Base-by-base conservation (phyloP, 2,888 invertebrate species). In the Malthinus seriepunctatus region DNA sequence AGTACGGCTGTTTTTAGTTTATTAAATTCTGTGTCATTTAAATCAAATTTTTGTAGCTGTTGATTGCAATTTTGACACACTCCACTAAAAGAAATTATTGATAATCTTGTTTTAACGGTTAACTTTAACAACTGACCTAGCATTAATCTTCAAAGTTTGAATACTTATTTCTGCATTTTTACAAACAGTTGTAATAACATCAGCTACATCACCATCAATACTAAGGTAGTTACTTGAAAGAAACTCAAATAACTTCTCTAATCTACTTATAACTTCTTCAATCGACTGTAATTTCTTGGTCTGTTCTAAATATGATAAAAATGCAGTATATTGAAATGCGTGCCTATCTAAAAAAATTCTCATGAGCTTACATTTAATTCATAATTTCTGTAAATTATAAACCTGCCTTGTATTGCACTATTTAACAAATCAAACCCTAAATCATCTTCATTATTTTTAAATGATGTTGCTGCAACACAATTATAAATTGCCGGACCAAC, bases 1-100 rank as follows among this genome's bases (percentile, higher is more conserved):
- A 90, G 79, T 60, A 93, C 83, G 53, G 81, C 80, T n/a, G 80
- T 66, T 56, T 85, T 84, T 32, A 95, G 76, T 31, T 73, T 67
- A 0, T 78, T 62, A 73, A 90, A 93, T 71, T 93, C 89, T 14
- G 83, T 78, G 11, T 82, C 69, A 1, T 81, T 80, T 34, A 93
- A 70, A 33, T 79, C 73, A 39, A 85, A 76, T 51, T 78, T 73
- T 8, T 81, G 70, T 62, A 93, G 76, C 31, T 71, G 71, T 14
- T 79, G 69, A 0, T 78, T 75, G 71, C 93, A 93, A 23, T 71
- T 72, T 0, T 63, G 66, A 73, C 93, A 93, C 44, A 79, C 72
- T 3, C 89, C 90, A 64, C 85, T 85, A 67, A 63, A 79, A 9
- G 37, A 9, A 35, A 11, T 35, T 11, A 9, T 2, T 10, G 9